Conservation (phyloP, 2,888 invertebrate species). For the Erpobdella octoculata region DNA sequence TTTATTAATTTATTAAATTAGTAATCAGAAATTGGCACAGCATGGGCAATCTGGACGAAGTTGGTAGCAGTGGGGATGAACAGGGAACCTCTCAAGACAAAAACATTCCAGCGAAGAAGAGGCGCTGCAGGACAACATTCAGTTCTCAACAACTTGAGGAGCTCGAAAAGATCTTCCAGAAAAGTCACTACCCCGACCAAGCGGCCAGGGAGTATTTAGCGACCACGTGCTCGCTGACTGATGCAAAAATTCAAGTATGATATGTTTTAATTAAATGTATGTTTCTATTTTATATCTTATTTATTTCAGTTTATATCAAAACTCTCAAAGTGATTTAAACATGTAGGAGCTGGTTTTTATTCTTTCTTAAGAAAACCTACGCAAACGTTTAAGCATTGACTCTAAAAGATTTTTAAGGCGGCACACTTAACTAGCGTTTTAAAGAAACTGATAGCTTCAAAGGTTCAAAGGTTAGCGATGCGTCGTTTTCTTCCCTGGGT, state of each 20-base stretch:
- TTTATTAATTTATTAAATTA: no score
- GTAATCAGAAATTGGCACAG: no score
- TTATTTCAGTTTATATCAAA: neutral
- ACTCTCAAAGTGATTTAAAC: neutral
- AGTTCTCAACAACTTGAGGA: slow-evolving; percentile 20
- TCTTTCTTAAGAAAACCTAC: no score
- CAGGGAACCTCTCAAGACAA: neutral
- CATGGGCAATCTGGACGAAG: slow-evolving; percentile 17
- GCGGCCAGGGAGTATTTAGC: slow-evolving; percentile 17
- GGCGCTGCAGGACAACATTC: slow-evolving; percentile 21
- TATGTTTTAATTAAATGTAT: neutral
- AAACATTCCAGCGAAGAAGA: slow-evolving; percentile 3
- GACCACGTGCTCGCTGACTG: slow-evolving; percentile 19
- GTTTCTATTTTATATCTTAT: neutral
- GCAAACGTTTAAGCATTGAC: no score
- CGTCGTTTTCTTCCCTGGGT: no score
- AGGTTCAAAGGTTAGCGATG: no score
- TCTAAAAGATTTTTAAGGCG: no score
- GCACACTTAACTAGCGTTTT: no score
- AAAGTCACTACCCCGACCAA: slow-evolving; percentile 26
- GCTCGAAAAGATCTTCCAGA: slow-evolving; percentile 19
- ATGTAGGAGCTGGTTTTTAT: no score
- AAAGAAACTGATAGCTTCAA: no score
- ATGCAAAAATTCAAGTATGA: slow-evolving; percentile 20
- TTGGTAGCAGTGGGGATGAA: neutral